Evolutionary conservation across 2,113 vertebrate species (phyloP).

Genomic region (Cettia cetti): DNA sequence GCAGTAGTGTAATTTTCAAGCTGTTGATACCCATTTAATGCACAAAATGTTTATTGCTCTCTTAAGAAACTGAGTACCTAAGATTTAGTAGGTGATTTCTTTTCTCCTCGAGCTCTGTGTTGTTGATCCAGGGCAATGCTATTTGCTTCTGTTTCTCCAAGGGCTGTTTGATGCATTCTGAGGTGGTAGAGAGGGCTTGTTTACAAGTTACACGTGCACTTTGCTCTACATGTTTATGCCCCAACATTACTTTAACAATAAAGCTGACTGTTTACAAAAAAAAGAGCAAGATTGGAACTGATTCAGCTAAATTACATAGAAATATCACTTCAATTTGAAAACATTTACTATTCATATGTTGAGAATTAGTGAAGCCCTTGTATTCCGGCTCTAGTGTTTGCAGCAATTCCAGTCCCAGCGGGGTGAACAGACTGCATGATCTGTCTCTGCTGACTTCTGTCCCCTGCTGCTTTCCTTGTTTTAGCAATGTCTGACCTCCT

Average conservation of each 20-base stretch:
- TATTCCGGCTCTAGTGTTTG: neutral
- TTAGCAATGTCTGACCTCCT: neutral
- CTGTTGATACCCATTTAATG: neutral
- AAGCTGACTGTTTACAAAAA: neutral
- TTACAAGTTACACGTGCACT: neutral
- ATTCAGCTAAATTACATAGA: neutral
- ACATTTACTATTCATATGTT: neutral
- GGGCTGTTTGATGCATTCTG: neutral
- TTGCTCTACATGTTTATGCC: neutral
- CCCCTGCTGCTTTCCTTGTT: neutral
- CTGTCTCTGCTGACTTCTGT: neutral
- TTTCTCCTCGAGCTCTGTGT: neutral
- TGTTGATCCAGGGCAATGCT: neutral
- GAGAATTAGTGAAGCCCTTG: neutral
- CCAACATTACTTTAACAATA: neutral
- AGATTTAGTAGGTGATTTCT: neutral
- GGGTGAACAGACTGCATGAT: neutral
- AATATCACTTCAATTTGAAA: neutral
- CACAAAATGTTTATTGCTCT: neutral
- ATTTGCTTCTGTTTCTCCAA: neutral
- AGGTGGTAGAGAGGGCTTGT: neutral
- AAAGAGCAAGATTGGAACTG: neutral
- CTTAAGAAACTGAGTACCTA: neutral
- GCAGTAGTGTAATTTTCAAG: conserved; percentile 7
- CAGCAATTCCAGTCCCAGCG: neutral